Conservation (phyloP, 1,140 invertebrate species). For the Solenopsis fugax region DNA sequence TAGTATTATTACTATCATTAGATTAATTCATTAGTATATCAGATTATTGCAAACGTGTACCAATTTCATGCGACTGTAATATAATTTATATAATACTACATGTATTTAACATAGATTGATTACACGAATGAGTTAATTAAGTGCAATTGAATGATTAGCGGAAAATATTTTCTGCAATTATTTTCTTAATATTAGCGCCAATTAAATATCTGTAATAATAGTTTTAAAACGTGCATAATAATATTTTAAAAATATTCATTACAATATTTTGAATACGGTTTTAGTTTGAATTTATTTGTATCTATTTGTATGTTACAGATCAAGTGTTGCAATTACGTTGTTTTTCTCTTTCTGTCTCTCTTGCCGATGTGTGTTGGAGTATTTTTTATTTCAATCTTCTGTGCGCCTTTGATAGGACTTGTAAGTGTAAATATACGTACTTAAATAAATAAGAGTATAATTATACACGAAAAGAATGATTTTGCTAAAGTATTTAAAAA, state of each 20-base stretch:
- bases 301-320: slow-evolving; percentile 18
- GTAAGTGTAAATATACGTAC: not conserved
- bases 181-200: not conserved
- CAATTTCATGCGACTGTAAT: not conserved
- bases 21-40: too few relatives aligned
- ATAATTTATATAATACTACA: too few relatives aligned
- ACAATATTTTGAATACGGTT: not conserved
- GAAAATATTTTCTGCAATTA: not conserved
- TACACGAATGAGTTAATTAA: not conserved
- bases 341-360: not conserved
- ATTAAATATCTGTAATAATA: not conserved
- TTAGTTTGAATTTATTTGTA: slow-evolving; percentile 13
- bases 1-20: too few relatives aligned
- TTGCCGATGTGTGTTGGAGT: not conserved
- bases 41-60: not conserved
- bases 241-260: not conserved
- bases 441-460: not conserved
- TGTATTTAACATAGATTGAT: not conserved
- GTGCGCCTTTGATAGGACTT: not conserved
- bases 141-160: too few relatives aligned
- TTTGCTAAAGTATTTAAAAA: too few relatives aligned
- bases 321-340: not conserved
- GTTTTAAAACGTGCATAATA: not conserved
- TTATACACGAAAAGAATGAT: too few relatives aligned
- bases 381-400: not conserved